phyloP scores from a whole-genome alignment of 2,888 invertebrate genomes.

The Neoaliturus tenellus region DNA sequence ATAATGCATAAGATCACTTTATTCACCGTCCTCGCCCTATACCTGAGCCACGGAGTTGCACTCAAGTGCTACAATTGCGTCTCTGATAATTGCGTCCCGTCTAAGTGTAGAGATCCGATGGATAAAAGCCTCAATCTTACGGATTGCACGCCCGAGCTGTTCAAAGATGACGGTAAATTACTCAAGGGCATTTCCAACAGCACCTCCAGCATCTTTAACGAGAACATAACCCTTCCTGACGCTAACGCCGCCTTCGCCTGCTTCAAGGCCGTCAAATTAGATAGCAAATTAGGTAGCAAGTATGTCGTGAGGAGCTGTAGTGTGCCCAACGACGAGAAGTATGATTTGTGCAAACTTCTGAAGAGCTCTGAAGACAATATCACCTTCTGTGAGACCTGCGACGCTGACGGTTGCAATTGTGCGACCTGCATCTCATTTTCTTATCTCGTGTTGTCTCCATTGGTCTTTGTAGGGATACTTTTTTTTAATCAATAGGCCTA shows the following conservation, averaged over 20 bases:
- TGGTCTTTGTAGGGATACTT: background rate
- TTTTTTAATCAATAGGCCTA: background rate
- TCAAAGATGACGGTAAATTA: too few relatives aligned
- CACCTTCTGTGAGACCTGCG: constrained; percentile 58
- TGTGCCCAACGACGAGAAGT: constrained; percentile 56
- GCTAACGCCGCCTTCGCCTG: background rate
- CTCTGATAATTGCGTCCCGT: too few relatives aligned
- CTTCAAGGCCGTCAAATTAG: constrained; percentile 2
- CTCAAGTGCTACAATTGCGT: too few relatives aligned
- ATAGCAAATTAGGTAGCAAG: background rate
- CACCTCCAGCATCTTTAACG: too few relatives aligned
- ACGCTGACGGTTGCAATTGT: constrained; percentile 58
- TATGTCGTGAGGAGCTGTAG: background rate
- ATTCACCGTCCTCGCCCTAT: too few relatives aligned
- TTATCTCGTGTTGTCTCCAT: background rate
- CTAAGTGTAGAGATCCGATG: too few relatives aligned
- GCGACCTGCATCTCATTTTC: background rate
- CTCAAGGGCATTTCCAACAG: too few relatives aligned
- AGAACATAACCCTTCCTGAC: too few relatives aligned
- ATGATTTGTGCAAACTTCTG: constrained; percentile 58
- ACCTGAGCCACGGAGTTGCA: too few relatives aligned
- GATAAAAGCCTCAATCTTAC: too few relatives aligned
- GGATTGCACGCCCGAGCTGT: too few relatives aligned
- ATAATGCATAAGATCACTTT: too few relatives aligned
- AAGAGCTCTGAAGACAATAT: constrained; percentile 19